phyloP scores from a whole-genome alignment of 1,140 invertebrate genomes.

The Uloborus diversus region DNA sequence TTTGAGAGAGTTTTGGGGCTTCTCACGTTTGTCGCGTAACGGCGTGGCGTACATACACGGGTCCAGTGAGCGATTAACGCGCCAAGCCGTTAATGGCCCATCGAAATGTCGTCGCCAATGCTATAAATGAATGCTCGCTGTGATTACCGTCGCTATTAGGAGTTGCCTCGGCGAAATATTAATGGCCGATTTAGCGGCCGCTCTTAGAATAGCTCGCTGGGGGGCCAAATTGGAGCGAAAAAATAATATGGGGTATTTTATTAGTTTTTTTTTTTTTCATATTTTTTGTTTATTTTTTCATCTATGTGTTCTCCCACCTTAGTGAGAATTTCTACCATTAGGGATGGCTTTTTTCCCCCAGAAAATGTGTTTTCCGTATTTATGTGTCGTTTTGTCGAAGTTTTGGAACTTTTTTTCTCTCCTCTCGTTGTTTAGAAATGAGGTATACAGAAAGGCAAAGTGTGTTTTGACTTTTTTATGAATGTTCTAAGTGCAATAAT shows the following conservation, averaged over 20 bases:
- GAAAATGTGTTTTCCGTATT: too few relatives aligned
- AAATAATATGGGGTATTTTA: constrained; percentile 30
- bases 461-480: too few relatives aligned
- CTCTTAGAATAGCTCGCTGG: constrained; percentile 34
- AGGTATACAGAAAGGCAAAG: too few relatives aligned
- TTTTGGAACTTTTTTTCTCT: too few relatives aligned
- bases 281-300: constrained; percentile 14
- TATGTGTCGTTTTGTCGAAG: too few relatives aligned
- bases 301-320: constrained; percentile 4
- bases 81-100: constrained; percentile 43
- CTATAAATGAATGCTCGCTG: constrained; percentile 53
- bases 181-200: constrained; percentile 52
- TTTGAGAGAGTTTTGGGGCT: constrained; percentile 21
- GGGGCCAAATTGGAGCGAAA: constrained; percentile 37
- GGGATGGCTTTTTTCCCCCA: neutral
- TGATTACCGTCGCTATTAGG: constrained; percentile 55
- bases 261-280: too few relatives aligned
- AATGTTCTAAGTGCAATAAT: too few relatives aligned
- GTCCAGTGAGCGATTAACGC: constrained; percentile 46
- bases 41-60: neutral
- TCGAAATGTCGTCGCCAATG: constrained; percentile 49
- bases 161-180: constrained; percentile 51
- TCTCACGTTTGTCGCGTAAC: constrained; percentile 23
- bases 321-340: constrained; percentile 48
- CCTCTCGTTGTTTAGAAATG: too few relatives aligned